These are phyloP conservation scores for Hassar affinis DNA, from an alignment of 2,113 vertebrate genomes.

Conservation along the genomic window DNA sequence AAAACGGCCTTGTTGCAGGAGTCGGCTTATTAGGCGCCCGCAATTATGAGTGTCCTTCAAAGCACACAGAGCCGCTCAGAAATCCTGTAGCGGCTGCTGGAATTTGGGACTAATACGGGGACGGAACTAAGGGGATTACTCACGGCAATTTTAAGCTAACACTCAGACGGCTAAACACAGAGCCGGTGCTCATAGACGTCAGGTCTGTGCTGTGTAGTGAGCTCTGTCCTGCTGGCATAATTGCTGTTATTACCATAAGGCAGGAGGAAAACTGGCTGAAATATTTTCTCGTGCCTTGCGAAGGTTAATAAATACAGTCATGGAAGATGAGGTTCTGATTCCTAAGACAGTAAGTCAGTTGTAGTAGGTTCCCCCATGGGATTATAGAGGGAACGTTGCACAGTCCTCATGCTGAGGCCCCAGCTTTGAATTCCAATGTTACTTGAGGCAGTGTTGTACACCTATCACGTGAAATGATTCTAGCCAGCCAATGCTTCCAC, in stretches of 20 bases:
- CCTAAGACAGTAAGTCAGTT: background rate
- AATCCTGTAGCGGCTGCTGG: slow-evolving; percentile 67
- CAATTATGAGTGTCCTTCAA: slow-evolving; percentile 61
- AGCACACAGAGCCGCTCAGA: slow-evolving; percentile 59
- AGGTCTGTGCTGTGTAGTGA: background rate
- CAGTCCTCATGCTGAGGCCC: too few relatives aligned
- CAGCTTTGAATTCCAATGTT: too few relatives aligned
- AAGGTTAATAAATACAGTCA: slow-evolving; percentile 55
- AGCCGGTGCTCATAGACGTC: slow-evolving; percentile 21
- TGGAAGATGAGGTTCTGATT: background rate
- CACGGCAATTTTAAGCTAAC: slow-evolving; percentile 63
- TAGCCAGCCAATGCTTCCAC: too few relatives aligned
- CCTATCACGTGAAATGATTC: too few relatives aligned
- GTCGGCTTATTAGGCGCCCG: slow-evolving; percentile 54
- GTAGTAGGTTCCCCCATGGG: too few relatives aligned
- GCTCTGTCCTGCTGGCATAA: background rate
- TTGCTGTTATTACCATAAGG: slow-evolving; percentile 6
- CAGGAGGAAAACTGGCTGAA: background rate
- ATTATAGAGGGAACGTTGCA: too few relatives aligned
- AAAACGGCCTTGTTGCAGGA: slow-evolving; percentile 56
- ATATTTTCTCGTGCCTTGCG: slow-evolving; percentile 56
- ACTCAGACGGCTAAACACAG: slow-evolving; percentile 62
- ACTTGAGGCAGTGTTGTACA: too few relatives aligned
- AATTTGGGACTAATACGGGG: slow-evolving; percentile 64
- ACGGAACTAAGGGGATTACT: slow-evolving; percentile 71